Evolutionary conservation across 2,113 vertebrate genomes (phyloP).

Genomic region (Caranx melampygus): DNA sequence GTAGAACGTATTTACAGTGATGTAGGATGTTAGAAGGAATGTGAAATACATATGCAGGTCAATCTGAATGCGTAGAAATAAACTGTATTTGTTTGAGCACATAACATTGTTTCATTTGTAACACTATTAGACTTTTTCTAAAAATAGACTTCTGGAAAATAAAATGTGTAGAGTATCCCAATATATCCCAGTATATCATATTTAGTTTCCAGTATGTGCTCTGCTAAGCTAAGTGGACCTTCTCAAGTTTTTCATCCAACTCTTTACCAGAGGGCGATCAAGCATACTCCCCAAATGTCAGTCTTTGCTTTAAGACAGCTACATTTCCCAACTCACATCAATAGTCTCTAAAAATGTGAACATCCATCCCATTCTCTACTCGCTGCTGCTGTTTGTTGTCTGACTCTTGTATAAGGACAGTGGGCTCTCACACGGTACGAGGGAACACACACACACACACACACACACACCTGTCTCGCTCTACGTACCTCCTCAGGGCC

Average conservation of each 20-base stretch:
- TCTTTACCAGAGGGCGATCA: background rate
- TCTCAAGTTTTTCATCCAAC: background rate
- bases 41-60: too few relatives aligned
- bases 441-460: background rate
- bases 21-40: too few relatives aligned
- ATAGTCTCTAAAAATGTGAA: background rate
- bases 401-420: slow-evolving; percentile 7
- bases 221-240: background rate
- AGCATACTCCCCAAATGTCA: background rate
- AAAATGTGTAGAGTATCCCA: too few relatives aligned
- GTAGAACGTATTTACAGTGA: too few relatives aligned
- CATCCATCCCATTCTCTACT: background rate
- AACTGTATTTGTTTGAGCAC: too few relatives aligned
- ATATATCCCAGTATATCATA: too few relatives aligned
- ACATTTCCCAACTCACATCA: background rate
- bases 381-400: background rate
- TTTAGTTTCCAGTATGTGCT: background rate
- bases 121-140: too few relatives aligned
- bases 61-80: too few relatives aligned
- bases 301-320: background rate
- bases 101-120: too few relatives aligned
- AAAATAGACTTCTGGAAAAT: too few relatives aligned
- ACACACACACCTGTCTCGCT: background rate
- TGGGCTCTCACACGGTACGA: background rate
- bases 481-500: background rate